A percentile compares a stretch with the other conserved stretches of the same genome.
These are phyloP conservation scores for Zophobas morio DNA, from an alignment of 1,140 invertebrate species.

Conservation along the genomic window DNA sequence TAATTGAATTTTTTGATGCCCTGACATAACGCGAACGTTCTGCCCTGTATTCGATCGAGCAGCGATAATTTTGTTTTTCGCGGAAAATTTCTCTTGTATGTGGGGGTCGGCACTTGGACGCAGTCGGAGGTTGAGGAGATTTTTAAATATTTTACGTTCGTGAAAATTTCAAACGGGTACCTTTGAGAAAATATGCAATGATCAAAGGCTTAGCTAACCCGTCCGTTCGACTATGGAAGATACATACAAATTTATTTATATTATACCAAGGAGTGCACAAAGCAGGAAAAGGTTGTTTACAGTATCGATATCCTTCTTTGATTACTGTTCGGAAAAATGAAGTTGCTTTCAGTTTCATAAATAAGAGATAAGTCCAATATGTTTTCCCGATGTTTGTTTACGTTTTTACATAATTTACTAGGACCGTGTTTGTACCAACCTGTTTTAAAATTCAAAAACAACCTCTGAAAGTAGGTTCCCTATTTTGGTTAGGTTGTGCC, in stretches of 20 bases:
- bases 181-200: conserved; percentile 22
- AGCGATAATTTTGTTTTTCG: conserved; percentile 26
- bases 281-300: conserved; percentile 16
- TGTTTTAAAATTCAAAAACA: not conserved
- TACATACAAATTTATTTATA: conserved; percentile 35
- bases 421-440: too few relatives aligned
- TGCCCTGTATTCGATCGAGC: conserved; percentile 4
- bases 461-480: not conserved
- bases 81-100: conserved; percentile 8
- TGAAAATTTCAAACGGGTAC: conserved; percentile 35
- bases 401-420: too few relatives aligned
- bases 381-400: not conserved
- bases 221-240: conserved; percentile 3
- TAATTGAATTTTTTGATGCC: conserved; percentile 22
- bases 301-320: conserved; percentile 28
- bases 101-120: conserved; percentile 1
- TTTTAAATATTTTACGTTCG: conserved; percentile 36
- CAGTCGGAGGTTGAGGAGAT: not conserved
- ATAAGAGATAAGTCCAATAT: not conserved
- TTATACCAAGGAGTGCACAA: conserved; percentile 6
- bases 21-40: conserved; percentile 24
- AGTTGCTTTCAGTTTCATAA: not conserved
- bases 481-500: not conserved
- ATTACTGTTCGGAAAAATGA: conserved; percentile 13
- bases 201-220: conserved; percentile 22